Percentiles rank a stretch among this genome's conserved stretches.
Conservation (phyloP, 2,888 invertebrate genomes). For the Trichopria drosophilae region DNA sequence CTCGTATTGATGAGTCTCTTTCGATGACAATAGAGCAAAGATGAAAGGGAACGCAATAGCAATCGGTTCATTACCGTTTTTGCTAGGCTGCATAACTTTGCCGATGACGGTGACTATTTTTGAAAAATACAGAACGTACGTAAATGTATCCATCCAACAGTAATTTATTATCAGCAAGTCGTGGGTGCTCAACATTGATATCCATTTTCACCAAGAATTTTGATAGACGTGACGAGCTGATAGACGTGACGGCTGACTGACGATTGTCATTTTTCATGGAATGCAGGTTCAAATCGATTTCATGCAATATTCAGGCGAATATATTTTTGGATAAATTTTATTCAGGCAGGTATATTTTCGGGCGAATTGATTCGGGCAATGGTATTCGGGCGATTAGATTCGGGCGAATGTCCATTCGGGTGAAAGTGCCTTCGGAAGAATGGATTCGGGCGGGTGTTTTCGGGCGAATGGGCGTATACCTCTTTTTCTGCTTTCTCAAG, state of each 20-base stretch:
- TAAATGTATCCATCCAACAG: constrained; percentile 4
- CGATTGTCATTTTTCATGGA: too few species aligned
- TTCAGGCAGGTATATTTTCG: constrained; percentile 1
- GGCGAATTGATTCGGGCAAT: background rate
- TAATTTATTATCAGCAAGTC: background rate
- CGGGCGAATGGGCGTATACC: constrained; percentile 3
- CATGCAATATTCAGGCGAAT: too few species aligned
- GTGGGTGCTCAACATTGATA: background rate
- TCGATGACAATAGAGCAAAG: too few species aligned
- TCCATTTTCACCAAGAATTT: background rate
- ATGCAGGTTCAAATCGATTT: too few species aligned
- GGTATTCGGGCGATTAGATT: too few species aligned
- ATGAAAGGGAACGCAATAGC: background rate
- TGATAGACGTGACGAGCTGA: too few species aligned
- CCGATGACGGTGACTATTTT: constrained; percentile 7
- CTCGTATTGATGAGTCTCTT: too few species aligned
- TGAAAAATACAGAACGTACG: constrained; percentile 1
- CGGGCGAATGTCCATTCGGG: background rate
- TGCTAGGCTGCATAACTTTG: background rate
- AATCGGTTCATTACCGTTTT: too few species aligned
- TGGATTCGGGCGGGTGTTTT: constrained; percentile 3
- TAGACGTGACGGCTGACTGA: too few species aligned
- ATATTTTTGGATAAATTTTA: background rate
- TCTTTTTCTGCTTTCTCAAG: background rate
- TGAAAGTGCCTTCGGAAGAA: background rate